phyloP scores from a whole-genome alignment of 2,888 invertebrate genomes.

The Ennomos erosarius region DNA sequence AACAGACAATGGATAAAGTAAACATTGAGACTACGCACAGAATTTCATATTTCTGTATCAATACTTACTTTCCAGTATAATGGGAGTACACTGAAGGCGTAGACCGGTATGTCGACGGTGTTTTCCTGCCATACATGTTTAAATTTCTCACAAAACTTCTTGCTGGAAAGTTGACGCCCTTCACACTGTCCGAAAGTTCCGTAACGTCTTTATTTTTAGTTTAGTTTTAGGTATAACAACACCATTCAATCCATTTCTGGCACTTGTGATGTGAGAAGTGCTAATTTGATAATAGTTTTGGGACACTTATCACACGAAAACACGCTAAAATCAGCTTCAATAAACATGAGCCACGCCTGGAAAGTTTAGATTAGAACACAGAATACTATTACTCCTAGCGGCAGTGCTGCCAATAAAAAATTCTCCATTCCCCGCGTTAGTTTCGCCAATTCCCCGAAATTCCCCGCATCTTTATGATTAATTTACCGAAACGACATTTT shows the following conservation, averaged over 20 bases:
- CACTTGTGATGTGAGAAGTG: conserved; percentile 11
- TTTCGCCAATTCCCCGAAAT: too few species aligned
- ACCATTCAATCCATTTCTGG: conserved; percentile 20
- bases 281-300: conserved; percentile 16
- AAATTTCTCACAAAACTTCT: conserved; percentile 33
- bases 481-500: too few species aligned
- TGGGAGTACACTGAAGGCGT: conserved; percentile 96
- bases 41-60: conserved; percentile 1
- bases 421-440: too few species aligned
- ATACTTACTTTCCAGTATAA: conserved; percentile 88
- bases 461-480: too few species aligned
- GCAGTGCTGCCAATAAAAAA: too few species aligned
- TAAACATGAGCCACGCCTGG: conserved; percentile 56
- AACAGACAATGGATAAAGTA: too few species aligned
- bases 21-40: too few species aligned
- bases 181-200: background rate
- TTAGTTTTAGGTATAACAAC: conserved; percentile 1
- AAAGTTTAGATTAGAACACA: conserved; percentile 53
- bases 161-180: conserved; percentile 48
- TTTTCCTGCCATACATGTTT: conserved; percentile 90
- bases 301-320: conserved; percentile 22
- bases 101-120: conserved; percentile 92
- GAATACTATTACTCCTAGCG: too few species aligned
- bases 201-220: conserved; percentile 20
- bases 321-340: conserved; percentile 17